phyloP scores from a whole-genome alignment of 2,113 vertebrate genomes.

The Pontoporia blainvillei region DNA sequence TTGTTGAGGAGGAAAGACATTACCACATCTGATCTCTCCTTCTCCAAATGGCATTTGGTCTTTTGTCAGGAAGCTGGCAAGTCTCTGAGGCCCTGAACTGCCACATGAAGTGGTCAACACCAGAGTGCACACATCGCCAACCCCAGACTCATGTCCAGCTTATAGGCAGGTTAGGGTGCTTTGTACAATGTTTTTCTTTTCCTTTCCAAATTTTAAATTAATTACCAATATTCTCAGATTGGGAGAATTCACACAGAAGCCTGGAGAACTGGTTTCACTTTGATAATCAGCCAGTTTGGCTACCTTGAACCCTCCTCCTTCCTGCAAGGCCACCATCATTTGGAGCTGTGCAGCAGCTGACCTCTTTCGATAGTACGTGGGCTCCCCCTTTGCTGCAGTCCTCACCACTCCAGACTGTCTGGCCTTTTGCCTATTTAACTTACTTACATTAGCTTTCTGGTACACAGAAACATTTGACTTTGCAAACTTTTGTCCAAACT shows the following conservation, averaged over 20 bases:
- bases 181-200: not conserved
- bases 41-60: not conserved
- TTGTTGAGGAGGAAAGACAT: not conserved
- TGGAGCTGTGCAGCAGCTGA: not conserved
- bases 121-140: not conserved
- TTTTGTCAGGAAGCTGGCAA: not conserved
- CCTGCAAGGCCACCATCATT: not conserved
- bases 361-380: not conserved
- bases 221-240: not conserved
- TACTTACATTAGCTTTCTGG: not conserved
- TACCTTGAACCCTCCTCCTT: not conserved
- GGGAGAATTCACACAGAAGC: not conserved
- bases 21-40: not conserved
- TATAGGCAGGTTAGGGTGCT: not conserved
- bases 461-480: not conserved
- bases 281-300: not conserved
- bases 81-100: not conserved
- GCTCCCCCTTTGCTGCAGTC: not conserved
- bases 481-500: not conserved
- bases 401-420: not conserved
- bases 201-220: not conserved
- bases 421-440: not conserved
- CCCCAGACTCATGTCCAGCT: no score
- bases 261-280: not conserved
- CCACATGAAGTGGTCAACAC: not conserved